A percentile compares a stretch with the other conserved stretches of the same genome.
These are phyloP conservation scores for Leptopilina syphax DNA, from an alignment of 2,888 invertebrate species.

Conservation along the genomic window DNA sequence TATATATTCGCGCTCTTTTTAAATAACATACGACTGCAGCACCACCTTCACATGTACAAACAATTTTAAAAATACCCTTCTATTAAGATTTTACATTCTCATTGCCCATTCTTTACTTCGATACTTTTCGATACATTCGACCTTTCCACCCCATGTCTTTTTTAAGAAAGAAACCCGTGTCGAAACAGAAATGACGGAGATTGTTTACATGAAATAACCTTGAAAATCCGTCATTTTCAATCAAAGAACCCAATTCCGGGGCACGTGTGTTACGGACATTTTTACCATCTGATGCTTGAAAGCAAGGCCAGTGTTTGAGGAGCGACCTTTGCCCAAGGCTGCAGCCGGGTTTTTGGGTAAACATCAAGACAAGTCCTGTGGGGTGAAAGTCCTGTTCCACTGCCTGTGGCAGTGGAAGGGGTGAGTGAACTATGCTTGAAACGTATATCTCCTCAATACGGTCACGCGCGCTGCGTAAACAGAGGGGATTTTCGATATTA, in stretches of 20 bases:
- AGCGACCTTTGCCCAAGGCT: conserved; percentile 71
- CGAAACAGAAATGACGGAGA: neutral
- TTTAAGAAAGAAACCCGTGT: neutral
- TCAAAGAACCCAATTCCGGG: conserved; percentile 34
- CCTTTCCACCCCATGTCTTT: too few species aligned
- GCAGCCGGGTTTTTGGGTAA: conserved; percentile 67
- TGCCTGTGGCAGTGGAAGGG: conserved; percentile 52
- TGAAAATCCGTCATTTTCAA: conserved; percentile 23
- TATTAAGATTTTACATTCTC: too few species aligned
- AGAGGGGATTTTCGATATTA: conserved; percentile 73
- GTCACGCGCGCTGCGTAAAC: conserved; percentile 74
- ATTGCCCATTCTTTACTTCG: too few species aligned
- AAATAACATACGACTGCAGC: too few species aligned
- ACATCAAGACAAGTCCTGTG: conserved; percentile 57
- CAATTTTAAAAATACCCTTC: too few species aligned
- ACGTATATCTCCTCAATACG: conserved; percentile 72
- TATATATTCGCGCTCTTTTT: too few species aligned
- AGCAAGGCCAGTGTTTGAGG: conserved; percentile 63
- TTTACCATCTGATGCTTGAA: conserved; percentile 36
- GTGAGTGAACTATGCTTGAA: conserved; percentile 60
- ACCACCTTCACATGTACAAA: too few species aligned
- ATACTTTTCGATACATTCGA: too few species aligned
- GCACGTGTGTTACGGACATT: conserved; percentile 25
- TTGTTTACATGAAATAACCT: conserved; percentile 15
- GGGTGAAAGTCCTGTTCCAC: too few species aligned